Conservation (phyloP, 2,888 invertebrate species). For the Hypomecis atomaria region DNA sequence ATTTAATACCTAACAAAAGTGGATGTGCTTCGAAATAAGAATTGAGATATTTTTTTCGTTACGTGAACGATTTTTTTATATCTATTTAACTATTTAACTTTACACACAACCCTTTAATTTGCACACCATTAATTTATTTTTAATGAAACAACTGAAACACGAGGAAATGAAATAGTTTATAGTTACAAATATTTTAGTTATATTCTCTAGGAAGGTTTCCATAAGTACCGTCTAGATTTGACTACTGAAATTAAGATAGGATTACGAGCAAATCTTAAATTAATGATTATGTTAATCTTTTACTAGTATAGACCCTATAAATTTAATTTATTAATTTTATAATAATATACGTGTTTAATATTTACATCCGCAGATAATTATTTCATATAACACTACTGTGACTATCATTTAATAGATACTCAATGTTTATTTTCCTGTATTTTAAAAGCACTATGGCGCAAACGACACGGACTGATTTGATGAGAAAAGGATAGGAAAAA, state of each 20-base stretch:
- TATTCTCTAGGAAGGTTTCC: slow-evolving; percentile 65
- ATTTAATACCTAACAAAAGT: slow-evolving; percentile 49
- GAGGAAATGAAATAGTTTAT: slow-evolving; percentile 56
- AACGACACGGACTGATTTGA: not conserved
- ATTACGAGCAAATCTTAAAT: slow-evolving; percentile 77
- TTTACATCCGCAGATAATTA: slow-evolving; percentile 72
- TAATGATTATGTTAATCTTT: slow-evolving; percentile 82
- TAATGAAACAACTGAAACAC: slow-evolving; percentile 67
- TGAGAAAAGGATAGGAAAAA: too few species aligned
- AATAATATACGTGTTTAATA: slow-evolving; percentile 77
- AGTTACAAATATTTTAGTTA: slow-evolving; percentile 39
- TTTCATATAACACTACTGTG: slow-evolving; percentile 65
- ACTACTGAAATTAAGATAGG: slow-evolving; percentile 77
- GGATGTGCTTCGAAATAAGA: slow-evolving; percentile 56
- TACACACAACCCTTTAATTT: slow-evolving; percentile 85
- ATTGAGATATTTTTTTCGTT: slow-evolving; percentile 65
- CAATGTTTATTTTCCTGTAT: not conserved
- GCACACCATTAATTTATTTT: slow-evolving; percentile 78
- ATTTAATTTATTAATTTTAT: slow-evolving; percentile 76
- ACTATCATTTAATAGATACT: slow-evolving; percentile 69
- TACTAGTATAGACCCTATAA: slow-evolving; percentile 74
- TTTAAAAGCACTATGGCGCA: not conserved
- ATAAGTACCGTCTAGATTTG: slow-evolving; percentile 67
- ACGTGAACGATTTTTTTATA: slow-evolving; percentile 72
- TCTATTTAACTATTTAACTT: slow-evolving; percentile 82